Conservation (phyloP, 2,797 vertebrate genomes). For the Cyclura pinguis region DNA sequence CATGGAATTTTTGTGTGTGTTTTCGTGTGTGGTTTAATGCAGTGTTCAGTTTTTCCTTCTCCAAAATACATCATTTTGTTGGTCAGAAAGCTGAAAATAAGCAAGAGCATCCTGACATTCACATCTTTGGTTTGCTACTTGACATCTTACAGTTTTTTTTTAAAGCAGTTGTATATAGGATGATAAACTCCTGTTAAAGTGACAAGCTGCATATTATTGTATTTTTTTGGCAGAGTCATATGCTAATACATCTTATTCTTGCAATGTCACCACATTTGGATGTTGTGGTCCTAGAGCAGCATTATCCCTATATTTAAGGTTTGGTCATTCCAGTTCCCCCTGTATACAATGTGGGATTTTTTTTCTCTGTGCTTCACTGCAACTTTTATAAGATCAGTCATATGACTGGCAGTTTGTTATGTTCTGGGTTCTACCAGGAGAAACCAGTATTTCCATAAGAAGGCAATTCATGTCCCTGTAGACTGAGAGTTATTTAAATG, state of each 20-base stretch:
- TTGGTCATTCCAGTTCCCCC: too few species aligned
- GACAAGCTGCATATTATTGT: not conserved
- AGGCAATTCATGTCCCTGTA: not conserved
- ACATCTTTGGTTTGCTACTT: not conserved
- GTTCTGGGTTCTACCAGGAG: constrained; percentile 45
- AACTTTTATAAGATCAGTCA: not conserved
- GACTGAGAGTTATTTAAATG: constrained; percentile 50
- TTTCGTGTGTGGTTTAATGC: not conserved
- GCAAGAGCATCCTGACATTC: not conserved
- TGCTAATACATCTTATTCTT: not conserved
- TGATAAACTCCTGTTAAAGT: not conserved
- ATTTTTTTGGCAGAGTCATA: not conserved
- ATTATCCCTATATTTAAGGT: not conserved
- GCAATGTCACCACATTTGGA: not conserved
- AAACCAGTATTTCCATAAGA: constrained; percentile 43
- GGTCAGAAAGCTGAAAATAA: not conserved
- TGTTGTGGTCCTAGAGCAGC: not conserved
- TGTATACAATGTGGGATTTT: too few species aligned
- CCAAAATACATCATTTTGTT: not conserved
- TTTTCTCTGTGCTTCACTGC: not conserved
- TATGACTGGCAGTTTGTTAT: constrained; percentile 1
- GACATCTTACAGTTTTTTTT: not conserved
- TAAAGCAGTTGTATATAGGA: not conserved
- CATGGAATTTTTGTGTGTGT: not conserved
- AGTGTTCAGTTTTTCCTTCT: not conserved